A percentile compares a stretch with the other conserved stretches of the same genome.
Conservation (phyloP, 2,113 vertebrate species). For the Cyanistes caeruleus region DNA sequence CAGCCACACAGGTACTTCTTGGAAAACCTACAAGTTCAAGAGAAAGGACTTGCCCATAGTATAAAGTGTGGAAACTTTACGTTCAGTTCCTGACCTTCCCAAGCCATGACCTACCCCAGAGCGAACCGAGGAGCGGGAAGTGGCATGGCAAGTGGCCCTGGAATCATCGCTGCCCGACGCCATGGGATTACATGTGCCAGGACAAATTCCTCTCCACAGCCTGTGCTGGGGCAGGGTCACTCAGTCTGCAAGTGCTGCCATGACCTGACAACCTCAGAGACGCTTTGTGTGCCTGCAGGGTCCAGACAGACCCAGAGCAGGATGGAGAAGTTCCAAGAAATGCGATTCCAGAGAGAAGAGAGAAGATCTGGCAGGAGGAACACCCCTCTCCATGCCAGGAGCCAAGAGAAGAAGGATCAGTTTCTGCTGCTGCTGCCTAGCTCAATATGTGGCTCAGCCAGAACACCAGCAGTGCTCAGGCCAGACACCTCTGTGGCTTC, state of each 20-base stretch:
- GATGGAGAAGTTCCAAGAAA: background rate
- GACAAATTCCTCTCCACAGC: background rate
- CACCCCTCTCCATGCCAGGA: background rate
- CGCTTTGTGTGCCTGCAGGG: background rate
- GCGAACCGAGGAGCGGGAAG: background rate
- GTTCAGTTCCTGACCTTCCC: constrained; percentile 45
- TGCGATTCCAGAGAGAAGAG: background rate
- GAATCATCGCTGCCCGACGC: background rate
- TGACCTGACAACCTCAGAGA: background rate
- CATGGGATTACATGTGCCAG: fast-evolving
- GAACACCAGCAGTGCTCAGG: background rate
- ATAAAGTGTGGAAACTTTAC: constrained; percentile 69
- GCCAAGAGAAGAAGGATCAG: background rate
- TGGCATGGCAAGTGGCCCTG: background rate
- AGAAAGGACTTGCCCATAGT: constrained; percentile 85
- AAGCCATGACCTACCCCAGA: constrained; percentile 18
- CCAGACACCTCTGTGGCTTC: background rate
- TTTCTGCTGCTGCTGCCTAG: background rate
- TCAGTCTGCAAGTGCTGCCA: background rate
- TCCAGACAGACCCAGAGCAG: fast-evolving
- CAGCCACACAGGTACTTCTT: constrained; percentile 78
- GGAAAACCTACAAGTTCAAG: constrained; percentile 83
- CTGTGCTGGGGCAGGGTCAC: background rate
- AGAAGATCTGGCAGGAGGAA: background rate
- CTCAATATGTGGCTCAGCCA: background rate